Base-by-base conservation (phyloP, 2,888 invertebrate species). In the Rhagonycha fulva region DNA sequence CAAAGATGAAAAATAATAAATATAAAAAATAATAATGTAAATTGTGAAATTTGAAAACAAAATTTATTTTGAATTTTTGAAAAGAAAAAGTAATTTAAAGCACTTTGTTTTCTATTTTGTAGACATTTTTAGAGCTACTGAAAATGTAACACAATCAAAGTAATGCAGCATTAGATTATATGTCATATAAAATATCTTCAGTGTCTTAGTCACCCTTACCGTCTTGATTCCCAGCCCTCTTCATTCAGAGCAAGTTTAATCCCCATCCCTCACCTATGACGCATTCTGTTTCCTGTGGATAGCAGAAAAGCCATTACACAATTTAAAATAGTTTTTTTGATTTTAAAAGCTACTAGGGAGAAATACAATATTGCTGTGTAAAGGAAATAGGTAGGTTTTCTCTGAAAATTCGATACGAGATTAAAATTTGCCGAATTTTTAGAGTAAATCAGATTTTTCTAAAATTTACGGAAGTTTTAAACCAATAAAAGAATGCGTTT, bases 231-330 rank as follows among this genome's bases (percentile, higher is more conserved):
- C 79, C 80, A 81, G 78, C 83, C 82, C 82, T 82, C 82, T 81
- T 82, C 82, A 80, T 82, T 82, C 82, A 70, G 72, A 71, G 68
- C 69, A 79, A 82, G 79, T 83, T 82, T 83, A 84, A 84, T 84
- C 83, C 82, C 81, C 80, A 81, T 82, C 82, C 83, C 82, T 82
- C 81, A 83, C 83, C 83, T 82, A 84, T 83, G 83, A 84, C 84
- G 83, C 84, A 83, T 82, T 81, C 80, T 75, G 68, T 72, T 72
- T 76, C 60, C 70, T 76, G 76, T 63, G 76, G 70, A 73, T 72
- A 76, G 62, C 72, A 69, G 72, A 68, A 71, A 72, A 67, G 72
- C 70, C 72, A 76, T 76, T 70, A 76, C 69, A 68, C 62, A 72
- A 68, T 71, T 71, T 68, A 72, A 75, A 68, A 61, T 60, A 66